These are phyloP conservation scores for Psix sp. DNA, from an alignment of 1,140 invertebrate genomes.

Conservation along the genomic window DNA sequence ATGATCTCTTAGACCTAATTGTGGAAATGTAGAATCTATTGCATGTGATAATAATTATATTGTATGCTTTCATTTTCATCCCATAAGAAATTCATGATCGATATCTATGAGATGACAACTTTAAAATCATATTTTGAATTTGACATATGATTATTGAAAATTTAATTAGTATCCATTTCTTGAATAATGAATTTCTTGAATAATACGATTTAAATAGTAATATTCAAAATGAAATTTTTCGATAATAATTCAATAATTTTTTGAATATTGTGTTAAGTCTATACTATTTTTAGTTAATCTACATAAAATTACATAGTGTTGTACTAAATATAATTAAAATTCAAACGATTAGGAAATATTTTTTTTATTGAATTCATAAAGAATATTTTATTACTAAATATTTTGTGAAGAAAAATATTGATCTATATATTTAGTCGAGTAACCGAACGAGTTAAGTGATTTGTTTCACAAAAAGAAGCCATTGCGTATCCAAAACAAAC, in stretches of 20 bases:
- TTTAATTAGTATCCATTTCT: too few species aligned
- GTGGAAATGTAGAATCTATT: constrained; percentile 55
- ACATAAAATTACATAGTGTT: too few species aligned
- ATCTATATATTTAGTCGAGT: constrained; percentile 24
- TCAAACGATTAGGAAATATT: not conserved
- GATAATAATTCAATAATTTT: too few species aligned
- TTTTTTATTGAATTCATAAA: too few species aligned
- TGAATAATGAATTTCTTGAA: too few species aligned
- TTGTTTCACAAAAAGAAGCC: constrained; percentile 40
- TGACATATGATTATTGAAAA: too few species aligned
- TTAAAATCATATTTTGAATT: too few species aligned
- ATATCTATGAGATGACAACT: constrained; percentile 8
- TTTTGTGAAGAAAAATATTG: not conserved
- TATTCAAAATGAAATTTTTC: too few species aligned
- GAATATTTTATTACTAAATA: too few species aligned
- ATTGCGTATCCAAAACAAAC: constrained; percentile 61
- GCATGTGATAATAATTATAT: constrained; percentile 50
- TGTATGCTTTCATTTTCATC: constrained; percentile 14
- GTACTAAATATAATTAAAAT: not conserved
- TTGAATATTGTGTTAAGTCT: too few species aligned
- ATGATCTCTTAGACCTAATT: constrained; percentile 9
- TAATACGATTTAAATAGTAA: too few species aligned
- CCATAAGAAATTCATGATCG: constrained; percentile 5
- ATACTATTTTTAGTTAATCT: too few species aligned
- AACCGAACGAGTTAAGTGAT: constrained; percentile 25